These are phyloP conservation scores for Apamea sordens DNA, from an alignment of 2,888 invertebrate genomes.

Conservation along the genomic window DNA sequence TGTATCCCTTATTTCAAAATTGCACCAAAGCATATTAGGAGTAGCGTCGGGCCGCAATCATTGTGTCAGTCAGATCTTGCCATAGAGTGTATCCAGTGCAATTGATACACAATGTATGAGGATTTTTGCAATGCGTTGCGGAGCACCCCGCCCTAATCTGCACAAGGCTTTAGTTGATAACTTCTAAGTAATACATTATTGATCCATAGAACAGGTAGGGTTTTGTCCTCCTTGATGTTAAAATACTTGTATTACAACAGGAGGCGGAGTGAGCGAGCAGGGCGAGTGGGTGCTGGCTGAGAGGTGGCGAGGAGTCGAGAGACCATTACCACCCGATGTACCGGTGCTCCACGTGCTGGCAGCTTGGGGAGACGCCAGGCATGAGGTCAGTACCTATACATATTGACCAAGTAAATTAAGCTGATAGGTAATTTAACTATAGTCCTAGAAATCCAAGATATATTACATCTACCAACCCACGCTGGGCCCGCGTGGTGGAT, in stretches of 20 bases:
- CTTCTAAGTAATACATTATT: not conserved
- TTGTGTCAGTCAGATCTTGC: too few species aligned
- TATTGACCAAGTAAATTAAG: not conserved
- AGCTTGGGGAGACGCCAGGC: constrained; percentile 93
- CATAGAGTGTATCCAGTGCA: too few species aligned
- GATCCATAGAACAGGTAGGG: not conserved
- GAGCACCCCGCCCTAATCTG: not conserved
- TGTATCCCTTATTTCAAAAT: not conserved
- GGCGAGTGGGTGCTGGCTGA: constrained; percentile 94
- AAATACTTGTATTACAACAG: constrained; percentile 67
- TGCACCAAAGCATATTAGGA: too few species aligned
- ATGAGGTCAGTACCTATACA: constrained; percentile 79
- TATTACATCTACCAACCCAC: not conserved
- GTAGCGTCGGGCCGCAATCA: too few species aligned
- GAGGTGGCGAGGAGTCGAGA: constrained; percentile 94
- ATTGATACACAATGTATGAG: too few species aligned
- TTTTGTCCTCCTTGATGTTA: not conserved
- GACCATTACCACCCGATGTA: constrained; percentile 92
- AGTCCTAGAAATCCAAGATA: not conserved
- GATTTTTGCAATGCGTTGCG: not conserved
- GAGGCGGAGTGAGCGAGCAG: constrained; percentile 77
- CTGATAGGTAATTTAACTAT: not conserved
- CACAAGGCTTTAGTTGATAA: not conserved
- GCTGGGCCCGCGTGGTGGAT: not conserved
- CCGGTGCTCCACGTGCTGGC: constrained; percentile 94